A percentile compares a stretch with the other conserved stretches of the same genome.
Conservation (phyloP, 2,113 vertebrate species). For the Rhinogobius similis region DNA sequence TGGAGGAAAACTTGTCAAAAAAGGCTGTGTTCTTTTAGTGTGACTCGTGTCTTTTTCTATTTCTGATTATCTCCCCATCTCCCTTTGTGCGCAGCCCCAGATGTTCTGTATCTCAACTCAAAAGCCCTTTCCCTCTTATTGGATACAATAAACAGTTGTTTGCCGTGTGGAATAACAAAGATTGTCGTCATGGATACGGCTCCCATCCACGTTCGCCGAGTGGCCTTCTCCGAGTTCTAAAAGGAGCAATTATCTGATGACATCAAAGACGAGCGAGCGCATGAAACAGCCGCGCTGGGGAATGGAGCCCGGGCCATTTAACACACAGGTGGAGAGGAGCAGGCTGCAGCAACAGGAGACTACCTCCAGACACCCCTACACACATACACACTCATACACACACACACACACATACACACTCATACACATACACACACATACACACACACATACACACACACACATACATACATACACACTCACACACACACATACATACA, state of each 20-base stretch:
- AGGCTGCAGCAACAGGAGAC: conserved; percentile 24
- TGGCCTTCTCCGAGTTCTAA: conserved; percentile 71
- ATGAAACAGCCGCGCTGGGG: conserved; percentile 59
- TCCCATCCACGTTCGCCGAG: conserved; percentile 49
- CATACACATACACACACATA: neutral
- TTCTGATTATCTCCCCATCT: conserved; percentile 6
- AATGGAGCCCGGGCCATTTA: conserved; percentile 53
- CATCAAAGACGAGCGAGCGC: conserved; percentile 71
- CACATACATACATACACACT: too few species aligned
- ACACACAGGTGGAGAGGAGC: conserved; percentile 47
- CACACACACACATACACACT: neutral
- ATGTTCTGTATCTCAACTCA: conserved; percentile 50
- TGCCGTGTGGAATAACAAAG: conserved; percentile 62
- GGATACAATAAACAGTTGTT: conserved; percentile 65
- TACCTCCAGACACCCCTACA: conserved; percentile 22
- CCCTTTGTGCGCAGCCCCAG: conserved; percentile 42
- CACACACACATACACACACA: too few species aligned
- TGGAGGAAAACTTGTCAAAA: neutral
- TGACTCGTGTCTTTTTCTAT: conserved; percentile 14
- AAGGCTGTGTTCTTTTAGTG: conserved; percentile 22
- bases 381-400: conserved; percentile 13
- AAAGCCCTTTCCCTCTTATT: conserved; percentile 41
- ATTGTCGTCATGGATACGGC: conserved; percentile 73
- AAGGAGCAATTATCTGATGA: conserved; percentile 79
- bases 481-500: too few species aligned